A percentile compares a stretch with the other conserved stretches of the same genome.
phyloP scores from a whole-genome alignment of 2,113 vertebrate genomes.

The Sinosuthora webbiana region DNA sequence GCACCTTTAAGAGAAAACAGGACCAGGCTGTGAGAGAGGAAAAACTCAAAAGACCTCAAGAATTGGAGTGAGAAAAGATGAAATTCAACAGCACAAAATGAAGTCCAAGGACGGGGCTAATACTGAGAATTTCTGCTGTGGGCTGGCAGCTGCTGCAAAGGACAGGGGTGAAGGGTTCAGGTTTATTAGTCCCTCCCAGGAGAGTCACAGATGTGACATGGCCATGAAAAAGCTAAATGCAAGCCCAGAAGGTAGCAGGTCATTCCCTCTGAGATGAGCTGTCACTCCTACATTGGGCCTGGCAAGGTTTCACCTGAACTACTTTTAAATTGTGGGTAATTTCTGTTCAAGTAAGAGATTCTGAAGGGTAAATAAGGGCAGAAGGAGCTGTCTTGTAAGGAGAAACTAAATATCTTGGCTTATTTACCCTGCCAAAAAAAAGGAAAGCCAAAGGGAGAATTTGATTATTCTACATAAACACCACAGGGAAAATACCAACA shows the following conservation, averaged over 20 bases:
- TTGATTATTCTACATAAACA: constrained; percentile 29
- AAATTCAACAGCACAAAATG: neutral
- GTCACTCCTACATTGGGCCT: neutral
- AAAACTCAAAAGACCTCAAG: neutral
- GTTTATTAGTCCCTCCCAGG: neutral
- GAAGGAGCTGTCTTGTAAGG: neutral
- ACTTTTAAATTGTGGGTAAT: constrained; percentile 2
- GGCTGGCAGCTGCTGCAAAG: constrained; percentile 20
- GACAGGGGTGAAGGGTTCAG: constrained; percentile 8
- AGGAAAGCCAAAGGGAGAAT: neutral
- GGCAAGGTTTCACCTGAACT: neutral
- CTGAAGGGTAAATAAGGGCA: neutral
- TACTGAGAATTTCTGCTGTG: neutral
- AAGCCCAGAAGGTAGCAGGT: neutral
- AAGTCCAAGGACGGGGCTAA: neutral
- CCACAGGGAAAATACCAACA: constrained; percentile 34
- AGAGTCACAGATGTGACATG: neutral
- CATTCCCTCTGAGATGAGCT: neutral
- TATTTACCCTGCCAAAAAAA: neutral
- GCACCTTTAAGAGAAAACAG: neutral
- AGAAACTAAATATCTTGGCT: neutral
- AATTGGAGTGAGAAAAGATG: neutral
- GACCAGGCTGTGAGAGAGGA: neutral
- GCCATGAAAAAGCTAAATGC: neutral
- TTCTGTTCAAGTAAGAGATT: neutral